phyloP scores from a whole-genome alignment of 1,140 invertebrate species.

The Drosophila baimaii region DNA sequence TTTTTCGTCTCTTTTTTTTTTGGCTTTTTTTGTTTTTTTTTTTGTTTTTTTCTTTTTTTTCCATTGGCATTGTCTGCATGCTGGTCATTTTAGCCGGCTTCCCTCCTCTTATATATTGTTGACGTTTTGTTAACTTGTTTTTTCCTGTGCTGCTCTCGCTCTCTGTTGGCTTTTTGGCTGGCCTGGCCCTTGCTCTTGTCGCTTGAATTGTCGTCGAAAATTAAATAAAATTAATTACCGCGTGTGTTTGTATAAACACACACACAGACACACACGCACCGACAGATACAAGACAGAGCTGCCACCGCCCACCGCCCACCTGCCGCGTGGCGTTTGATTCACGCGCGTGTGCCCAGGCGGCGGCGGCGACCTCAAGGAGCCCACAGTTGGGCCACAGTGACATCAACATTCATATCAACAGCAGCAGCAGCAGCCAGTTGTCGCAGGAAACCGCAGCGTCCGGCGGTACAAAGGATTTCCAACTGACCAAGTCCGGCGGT shows the following conservation, averaged over 20 bases:
- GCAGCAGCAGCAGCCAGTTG: neutral
- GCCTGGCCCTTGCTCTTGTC: conserved; percentile 52
- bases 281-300: conserved; percentile 6
- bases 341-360: conserved; percentile 65
- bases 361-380: conserved; percentile 31
- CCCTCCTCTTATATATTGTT: conserved; percentile 55
- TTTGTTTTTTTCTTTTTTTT: conserved; percentile 8
- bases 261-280: conserved; percentile 8
- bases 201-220: conserved; percentile 80
- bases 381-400: conserved; percentile 37
- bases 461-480: conserved; percentile 21
- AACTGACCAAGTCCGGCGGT: conserved; percentile 27
- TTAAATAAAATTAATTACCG: conserved; percentile 82
- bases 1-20: neutral
- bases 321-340: conserved; percentile 48
- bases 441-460: conserved; percentile 26
- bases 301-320: conserved; percentile 3
- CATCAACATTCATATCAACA: conserved; percentile 29
- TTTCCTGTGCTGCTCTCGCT: conserved; percentile 54
- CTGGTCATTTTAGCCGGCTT: conserved; percentile 60
- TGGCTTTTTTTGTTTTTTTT: neutral
- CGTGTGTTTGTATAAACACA: conserved; percentile 62
- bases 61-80: conserved; percentile 50
- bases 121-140: conserved; percentile 81
- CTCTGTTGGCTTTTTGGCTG: conserved; percentile 26